A percentile compares a stretch with the other conserved stretches of the same genome.
These are phyloP conservation scores for Latrodectus elegans DNA, from an alignment of 2,888 invertebrate species.

Conservation along the genomic window DNA sequence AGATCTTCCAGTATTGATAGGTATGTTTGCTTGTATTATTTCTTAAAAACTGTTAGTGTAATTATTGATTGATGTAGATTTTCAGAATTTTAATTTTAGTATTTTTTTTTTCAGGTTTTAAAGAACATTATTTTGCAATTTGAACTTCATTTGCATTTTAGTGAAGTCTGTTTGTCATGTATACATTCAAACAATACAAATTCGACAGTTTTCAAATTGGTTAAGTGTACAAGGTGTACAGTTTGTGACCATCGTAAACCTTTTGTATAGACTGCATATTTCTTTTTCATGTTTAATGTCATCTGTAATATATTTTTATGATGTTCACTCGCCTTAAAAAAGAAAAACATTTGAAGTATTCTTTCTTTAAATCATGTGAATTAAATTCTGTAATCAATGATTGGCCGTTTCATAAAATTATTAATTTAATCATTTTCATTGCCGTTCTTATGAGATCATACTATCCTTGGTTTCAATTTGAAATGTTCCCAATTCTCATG, in stretches of 20 bases:
- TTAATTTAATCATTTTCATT: conserved; percentile 2
- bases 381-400: not conserved
- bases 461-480: conserved; percentile 9
- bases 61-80: not conserved
- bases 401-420: not conserved
- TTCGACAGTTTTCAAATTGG: not conserved
- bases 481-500: conserved; percentile 22
- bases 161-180: conserved; percentile 15
- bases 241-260: conserved; percentile 22
- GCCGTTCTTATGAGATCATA: not conserved
- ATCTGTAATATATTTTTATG: conserved; percentile 41
- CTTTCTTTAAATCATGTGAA: not conserved
- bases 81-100: conserved; percentile 4
- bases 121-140: conserved; percentile 1
- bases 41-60: not conserved
- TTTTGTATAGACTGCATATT: conserved; percentile 45
- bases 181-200: not conserved
- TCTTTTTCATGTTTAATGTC: conserved; percentile 26
- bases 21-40: not conserved
- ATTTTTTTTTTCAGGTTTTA: not conserved
- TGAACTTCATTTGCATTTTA: conserved; percentile 43
- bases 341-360: not conserved
- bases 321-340: conserved; percentile 14
- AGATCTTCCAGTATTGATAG: not conserved
- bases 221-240: conserved; percentile 60